Evolutionary conservation across 2,113 vertebrate species (phyloP).

Genomic region (Nycticryphes semicollaris): DNA sequence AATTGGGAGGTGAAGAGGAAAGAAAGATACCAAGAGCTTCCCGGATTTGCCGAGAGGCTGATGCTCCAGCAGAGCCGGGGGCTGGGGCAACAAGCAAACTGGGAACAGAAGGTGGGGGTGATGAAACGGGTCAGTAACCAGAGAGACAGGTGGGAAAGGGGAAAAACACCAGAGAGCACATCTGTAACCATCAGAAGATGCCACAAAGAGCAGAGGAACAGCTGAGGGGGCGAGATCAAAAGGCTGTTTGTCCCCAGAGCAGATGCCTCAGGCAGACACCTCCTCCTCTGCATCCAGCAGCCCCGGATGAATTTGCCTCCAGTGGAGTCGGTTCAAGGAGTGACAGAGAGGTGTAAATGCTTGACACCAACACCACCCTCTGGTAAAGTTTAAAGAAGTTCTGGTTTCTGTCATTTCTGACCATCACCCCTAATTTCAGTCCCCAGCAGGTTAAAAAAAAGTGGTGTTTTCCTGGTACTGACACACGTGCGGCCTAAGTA

Average conservation of each 20-base stretch:
- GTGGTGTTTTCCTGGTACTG: neutral
- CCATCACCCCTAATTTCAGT: neutral
- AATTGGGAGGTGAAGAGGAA: neutral
- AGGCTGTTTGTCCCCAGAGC: neutral
- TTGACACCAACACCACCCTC: neutral
- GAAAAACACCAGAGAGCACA: neutral
- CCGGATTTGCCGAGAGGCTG: neutral
- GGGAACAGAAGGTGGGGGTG: neutral
- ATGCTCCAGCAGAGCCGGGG: neutral
- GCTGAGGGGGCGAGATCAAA: neutral
- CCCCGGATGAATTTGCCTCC: neutral
- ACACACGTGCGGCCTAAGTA: neutral
- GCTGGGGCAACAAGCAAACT: neutral
- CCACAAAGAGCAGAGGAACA: neutral
- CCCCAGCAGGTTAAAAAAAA: too few species aligned
- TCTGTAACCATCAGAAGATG: neutral
- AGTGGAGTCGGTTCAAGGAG: neutral
- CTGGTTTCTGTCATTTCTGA: neutral
- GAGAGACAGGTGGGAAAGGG: neutral
- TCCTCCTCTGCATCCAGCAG: neutral
- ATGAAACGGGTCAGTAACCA: neutral
- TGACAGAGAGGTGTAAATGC: rapidly evolving
- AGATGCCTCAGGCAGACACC: neutral
- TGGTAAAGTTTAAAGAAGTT: neutral
- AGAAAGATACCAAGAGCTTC: neutral